phyloP scores from a whole-genome alignment of 1,140 invertebrate species.

The Pseudomyrmex pallidus region DNA sequence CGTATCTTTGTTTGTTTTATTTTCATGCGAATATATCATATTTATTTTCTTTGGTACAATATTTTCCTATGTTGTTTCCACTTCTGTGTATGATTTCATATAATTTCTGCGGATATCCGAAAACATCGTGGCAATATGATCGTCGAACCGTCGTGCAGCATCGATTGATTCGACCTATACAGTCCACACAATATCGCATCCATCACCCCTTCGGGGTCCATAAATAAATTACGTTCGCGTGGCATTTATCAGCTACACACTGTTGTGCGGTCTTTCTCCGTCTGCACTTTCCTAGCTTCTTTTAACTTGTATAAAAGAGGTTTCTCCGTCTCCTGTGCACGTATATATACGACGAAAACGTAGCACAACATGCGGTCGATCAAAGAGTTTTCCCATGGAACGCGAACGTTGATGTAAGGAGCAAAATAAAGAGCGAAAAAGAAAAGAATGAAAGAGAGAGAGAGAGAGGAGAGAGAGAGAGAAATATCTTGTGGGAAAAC shows the following conservation, averaged over 20 bases:
- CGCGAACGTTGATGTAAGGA: constrained; percentile 10
- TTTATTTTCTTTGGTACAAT: neutral
- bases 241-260: constrained; percentile 67
- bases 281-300: constrained; percentile 13
- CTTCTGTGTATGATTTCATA: neutral
- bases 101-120: constrained; percentile 37
- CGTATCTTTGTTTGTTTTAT: neutral
- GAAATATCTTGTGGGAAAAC: constrained; percentile 18
- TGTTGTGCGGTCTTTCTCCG: constrained; percentile 44
- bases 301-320: constrained; percentile 44
- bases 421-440: constrained; percentile 5
- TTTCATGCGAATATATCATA: neutral
- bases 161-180: constrained; percentile 51
- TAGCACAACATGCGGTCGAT: constrained; percentile 53
- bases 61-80: neutral
- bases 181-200: constrained; percentile 17
- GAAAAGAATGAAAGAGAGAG: neutral
- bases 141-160: constrained; percentile 29
- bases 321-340: neutral
- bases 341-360: constrained; percentile 40
- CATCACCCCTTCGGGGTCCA: constrained; percentile 47
- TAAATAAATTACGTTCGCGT: constrained; percentile 77
- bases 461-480: neutral
- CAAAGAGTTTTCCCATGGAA: constrained; percentile 62
- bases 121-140: constrained; percentile 37